Conservation (phyloP, 2,888 invertebrate species). For the Orthosia incerta region DNA sequence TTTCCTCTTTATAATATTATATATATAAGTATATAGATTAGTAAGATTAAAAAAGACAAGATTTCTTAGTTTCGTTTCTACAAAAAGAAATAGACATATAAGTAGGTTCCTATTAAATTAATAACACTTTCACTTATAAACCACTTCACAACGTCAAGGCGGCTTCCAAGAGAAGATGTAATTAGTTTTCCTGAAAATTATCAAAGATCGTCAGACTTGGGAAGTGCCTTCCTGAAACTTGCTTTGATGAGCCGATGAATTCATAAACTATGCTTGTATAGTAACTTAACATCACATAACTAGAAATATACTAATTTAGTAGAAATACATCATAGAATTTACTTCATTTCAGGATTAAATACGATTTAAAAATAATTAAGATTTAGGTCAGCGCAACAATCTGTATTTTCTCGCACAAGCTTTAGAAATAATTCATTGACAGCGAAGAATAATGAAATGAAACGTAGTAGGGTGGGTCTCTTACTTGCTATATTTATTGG, state of each 20-base stretch:
- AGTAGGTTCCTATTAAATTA: background rate
- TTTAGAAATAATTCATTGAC: background rate
- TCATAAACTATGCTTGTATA: constrained; percentile 26
- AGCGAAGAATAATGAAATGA: background rate
- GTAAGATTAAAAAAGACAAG: too few species aligned
- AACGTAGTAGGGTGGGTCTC: background rate
- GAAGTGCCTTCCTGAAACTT: constrained; percentile 30
- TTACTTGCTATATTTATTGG: background rate
- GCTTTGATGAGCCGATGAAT: constrained; percentile 21
- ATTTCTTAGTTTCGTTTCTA: too few species aligned
- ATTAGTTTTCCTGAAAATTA: constrained; percentile 37
- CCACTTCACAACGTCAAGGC: constrained; percentile 6
- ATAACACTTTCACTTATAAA: background rate
- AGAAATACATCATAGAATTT: background rate
- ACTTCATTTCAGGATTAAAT: background rate
- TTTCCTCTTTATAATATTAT: too few species aligned
- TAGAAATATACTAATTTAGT: background rate
- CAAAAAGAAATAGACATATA: too few species aligned
- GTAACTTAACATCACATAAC: background rate
- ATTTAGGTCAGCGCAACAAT: background rate
- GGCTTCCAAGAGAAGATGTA: background rate
- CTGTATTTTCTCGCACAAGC: background rate
- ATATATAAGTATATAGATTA: too few species aligned
- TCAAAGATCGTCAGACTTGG: constrained; percentile 20
- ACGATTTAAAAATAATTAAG: background rate